Evolutionary conservation across 2,797 vertebrate genomes (phyloP).

Genomic region (Malacoraja senta): DNA sequence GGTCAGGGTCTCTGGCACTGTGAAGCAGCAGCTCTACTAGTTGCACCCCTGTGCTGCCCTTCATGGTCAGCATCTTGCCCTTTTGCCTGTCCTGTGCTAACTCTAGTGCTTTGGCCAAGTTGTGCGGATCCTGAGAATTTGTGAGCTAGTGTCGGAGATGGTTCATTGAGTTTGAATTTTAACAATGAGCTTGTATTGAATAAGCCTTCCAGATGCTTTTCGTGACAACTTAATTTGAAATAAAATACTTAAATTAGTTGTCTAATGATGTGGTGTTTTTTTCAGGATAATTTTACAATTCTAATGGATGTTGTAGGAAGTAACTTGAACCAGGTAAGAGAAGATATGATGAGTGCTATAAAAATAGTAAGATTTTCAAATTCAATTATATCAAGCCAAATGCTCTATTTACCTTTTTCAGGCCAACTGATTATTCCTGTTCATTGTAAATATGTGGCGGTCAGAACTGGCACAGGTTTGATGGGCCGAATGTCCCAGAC

Average conservation of each 20-base stretch:
- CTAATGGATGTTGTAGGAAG: background rate
- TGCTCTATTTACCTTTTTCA: too few relatives aligned
- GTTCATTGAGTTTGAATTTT: background rate
- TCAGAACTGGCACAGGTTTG: too few relatives aligned
- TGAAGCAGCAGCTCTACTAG: too few relatives aligned
- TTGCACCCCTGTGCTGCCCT: too few relatives aligned
- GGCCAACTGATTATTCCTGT: too few relatives aligned
- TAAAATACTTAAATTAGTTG: background rate
- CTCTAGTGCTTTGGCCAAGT: background rate
- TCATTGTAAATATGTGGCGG: too few relatives aligned
- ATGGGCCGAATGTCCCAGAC: too few relatives aligned
- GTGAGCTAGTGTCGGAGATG: background rate
- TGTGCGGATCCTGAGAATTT: background rate
- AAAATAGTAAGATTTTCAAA: background rate
- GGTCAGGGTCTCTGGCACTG: too few relatives aligned
- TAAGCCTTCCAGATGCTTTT: background rate
- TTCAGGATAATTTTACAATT: background rate
- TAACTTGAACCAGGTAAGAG: background rate
- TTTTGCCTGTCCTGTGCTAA: background rate
- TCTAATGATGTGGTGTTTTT: background rate
- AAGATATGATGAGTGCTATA: background rate
- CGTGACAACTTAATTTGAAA: background rate
- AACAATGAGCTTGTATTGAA: background rate
- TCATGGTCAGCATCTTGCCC: too few relatives aligned
- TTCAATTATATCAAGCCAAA: too few relatives aligned